Evolutionary conservation across 2,113 vertebrate species (phyloP).

Genomic region (Myocastor coypus): DNA sequence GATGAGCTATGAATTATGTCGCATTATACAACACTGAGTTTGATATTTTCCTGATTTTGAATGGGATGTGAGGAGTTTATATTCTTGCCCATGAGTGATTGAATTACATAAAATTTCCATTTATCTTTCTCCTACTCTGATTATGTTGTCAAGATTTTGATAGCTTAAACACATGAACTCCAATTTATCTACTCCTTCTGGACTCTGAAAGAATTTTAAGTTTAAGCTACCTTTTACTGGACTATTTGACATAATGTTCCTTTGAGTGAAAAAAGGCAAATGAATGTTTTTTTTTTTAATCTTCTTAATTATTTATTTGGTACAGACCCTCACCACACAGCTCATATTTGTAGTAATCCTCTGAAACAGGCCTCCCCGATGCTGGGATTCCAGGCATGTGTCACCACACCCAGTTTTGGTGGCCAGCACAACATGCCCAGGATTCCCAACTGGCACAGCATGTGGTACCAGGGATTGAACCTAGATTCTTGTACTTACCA

Average conservation of each 20-base stretch:
- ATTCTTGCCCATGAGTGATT: neutral
- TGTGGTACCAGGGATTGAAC: no score
- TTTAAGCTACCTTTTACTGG: neutral
- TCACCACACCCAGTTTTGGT: no score
- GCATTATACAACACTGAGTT: neutral
- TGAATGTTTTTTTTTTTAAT: neutral
- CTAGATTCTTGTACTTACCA: no score
- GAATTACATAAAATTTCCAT: neutral
- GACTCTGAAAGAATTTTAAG: neutral
- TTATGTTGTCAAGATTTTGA: neutral
- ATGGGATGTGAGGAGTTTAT: neutral
- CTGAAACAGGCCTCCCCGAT: no score
- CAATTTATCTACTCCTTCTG: neutral
- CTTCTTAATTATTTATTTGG: no score
- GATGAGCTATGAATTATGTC: neutral
- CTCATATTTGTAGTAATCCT: no score
- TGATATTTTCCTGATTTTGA: neutral
- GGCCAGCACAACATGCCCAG: no score
- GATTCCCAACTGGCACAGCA: no score
- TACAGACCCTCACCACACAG: no score
- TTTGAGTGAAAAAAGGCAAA: neutral
- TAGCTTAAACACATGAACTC: slow-evolving; percentile 5
- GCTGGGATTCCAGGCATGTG: no score
- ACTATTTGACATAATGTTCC: neutral
- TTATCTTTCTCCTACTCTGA: neutral